Base-by-base conservation (phyloP, 1,140 invertebrate genomes). In the Anastrepha obliqua region DNA sequence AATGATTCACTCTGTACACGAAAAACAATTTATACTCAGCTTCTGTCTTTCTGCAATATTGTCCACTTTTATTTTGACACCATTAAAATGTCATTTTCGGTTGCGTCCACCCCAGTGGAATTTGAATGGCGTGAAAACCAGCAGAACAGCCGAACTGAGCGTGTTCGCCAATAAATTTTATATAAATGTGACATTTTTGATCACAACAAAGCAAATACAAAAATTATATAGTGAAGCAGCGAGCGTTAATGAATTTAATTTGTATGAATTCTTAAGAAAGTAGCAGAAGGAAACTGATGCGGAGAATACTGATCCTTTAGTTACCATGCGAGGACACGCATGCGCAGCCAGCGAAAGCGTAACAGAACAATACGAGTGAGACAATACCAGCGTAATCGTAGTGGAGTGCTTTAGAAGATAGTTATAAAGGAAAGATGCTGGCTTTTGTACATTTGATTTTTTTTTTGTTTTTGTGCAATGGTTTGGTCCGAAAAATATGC, bases 61-160 rank as follows among this genome's bases (percentile, higher is more conserved):
- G 51, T 29, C 47, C 47, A 20, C 59, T 87, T 44, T 55, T 87
- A 87, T 62, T 87, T 58, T 74, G 87, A 87, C 87, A 78, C 55
- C 20, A 87, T 87, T 87, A 87, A 87, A 78, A 87, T 58, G 51
- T 78, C 87, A 59, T 87, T 87, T 87, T 59, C 67, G 87, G 87
- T 87, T 87, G 44, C 47, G 85, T 29, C 74, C 74, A 81, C 51
- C n/a, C 74, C n/a, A 55, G 55, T 55, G 74, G 74, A 58, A 47
- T 81, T 47, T 81, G 20, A 81, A 55, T 55, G 74, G 11, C 74
- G n/a, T 29, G 44, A 74, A 74, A 44, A 51, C 6, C 29, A 44
- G 42, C 17, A 6, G 39, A 29, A 42, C 60, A 51, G 62, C 86
- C 47, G 86, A 42, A 39, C 17, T 11, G 20, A 17, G 60, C 86